These are phyloP conservation scores for Gallinago jamesoni DNA, from an alignment of 2,113 vertebrate species.

Conservation along the genomic window DNA sequence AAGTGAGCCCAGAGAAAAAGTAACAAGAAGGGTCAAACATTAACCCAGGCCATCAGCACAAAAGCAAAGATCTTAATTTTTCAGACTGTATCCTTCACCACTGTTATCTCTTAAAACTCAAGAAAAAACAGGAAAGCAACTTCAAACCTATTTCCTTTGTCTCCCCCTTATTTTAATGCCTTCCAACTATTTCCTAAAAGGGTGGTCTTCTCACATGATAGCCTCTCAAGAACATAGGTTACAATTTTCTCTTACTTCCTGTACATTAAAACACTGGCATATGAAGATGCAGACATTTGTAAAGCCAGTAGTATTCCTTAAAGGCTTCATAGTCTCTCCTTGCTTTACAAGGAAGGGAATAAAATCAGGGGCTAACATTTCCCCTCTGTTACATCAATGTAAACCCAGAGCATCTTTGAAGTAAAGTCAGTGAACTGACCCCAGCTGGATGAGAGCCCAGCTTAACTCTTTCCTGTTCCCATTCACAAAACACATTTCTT, in stretches of 20 bases:
- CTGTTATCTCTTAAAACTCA: background rate
- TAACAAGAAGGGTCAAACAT: background rate
- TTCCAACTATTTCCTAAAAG: background rate
- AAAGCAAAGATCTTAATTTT: background rate
- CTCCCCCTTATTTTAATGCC: background rate
- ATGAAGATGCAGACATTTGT: background rate
- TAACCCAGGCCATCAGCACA: background rate
- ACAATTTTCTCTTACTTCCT: background rate
- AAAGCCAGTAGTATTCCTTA: background rate
- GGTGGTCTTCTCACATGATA: background rate
- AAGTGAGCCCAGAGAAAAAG: background rate
- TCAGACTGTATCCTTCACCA: background rate
- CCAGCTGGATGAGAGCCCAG: background rate
- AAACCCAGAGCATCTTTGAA: conserved; percentile 24
- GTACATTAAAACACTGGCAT: background rate
- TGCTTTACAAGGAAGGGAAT: background rate
- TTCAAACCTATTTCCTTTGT: background rate
- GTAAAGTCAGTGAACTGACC: background rate
- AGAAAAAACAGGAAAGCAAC: background rate
- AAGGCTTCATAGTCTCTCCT: background rate
- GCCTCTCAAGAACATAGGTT: background rate
- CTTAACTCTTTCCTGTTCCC: conserved; percentile 8
- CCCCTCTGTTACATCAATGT: background rate
- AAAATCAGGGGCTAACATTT: background rate
- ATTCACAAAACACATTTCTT: background rate